Conservation (phyloP, 2,888 invertebrate genomes). For the Yponomeuta plumbellus region DNA sequence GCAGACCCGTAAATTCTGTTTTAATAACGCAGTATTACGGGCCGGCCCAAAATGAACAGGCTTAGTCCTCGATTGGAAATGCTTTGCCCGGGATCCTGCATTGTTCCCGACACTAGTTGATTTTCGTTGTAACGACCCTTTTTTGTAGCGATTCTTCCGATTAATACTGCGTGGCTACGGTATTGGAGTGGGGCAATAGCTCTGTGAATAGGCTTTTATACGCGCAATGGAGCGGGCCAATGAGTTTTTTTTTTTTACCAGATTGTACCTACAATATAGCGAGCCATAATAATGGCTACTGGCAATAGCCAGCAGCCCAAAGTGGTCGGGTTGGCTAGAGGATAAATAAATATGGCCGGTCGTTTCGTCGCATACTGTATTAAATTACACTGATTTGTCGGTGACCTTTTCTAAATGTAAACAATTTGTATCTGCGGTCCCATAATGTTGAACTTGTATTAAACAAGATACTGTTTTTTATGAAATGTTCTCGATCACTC, state of each 20-base stretch:
- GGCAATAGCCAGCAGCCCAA: conserved; percentile 17
- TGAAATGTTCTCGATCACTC: no score
- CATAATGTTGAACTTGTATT: conserved; percentile 11
- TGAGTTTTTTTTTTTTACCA: neutral
- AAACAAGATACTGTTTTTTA: neutral
- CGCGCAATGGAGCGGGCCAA: neutral
- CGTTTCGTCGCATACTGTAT: conserved; percentile 36
- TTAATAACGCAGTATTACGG: conserved; percentile 32
- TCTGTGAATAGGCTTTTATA: neutral
- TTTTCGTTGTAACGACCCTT: neutral
- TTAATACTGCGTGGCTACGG: neutral
- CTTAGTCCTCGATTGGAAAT: conserved; percentile 18
- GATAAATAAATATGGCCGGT: conserved; percentile 40
- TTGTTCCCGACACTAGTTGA: neutral
- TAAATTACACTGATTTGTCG: conserved; percentile 42
- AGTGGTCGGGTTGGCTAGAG: conserved; percentile 30
- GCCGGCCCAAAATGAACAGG: conserved; percentile 18
- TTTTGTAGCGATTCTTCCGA: neutral
- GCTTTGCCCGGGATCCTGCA: conserved; percentile 16
- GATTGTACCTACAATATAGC: neutral
- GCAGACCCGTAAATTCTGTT: conserved; percentile 33
- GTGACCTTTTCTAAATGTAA: conserved; percentile 35
- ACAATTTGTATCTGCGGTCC: conserved; percentile 24
- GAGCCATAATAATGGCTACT: neutral
- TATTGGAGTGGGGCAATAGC: neutral